Conservation (phyloP, 1,140 invertebrate genomes). For the Pseudoatta argentina region DNA sequence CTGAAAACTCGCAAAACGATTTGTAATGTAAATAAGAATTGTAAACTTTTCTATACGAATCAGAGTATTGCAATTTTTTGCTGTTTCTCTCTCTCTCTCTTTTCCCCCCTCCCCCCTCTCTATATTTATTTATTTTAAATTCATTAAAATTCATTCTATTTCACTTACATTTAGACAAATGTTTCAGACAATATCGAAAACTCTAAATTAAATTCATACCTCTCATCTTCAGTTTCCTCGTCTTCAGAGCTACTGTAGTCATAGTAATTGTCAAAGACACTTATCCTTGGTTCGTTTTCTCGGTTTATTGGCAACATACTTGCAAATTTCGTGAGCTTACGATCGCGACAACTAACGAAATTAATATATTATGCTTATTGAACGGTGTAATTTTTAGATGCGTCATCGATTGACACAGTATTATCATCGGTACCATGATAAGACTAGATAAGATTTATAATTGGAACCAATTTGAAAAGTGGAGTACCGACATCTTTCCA, state of each 20-base stretch:
- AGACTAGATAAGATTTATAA: slow-evolving; percentile 44
- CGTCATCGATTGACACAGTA: neutral
- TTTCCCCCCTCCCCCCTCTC: no score
- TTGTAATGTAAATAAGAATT: neutral
- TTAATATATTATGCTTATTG: neutral
- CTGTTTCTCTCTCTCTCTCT: neutral
- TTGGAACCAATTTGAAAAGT: neutral
- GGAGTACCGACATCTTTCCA: neutral
- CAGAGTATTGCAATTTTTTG: neutral
- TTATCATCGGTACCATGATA: slow-evolving; percentile 43
- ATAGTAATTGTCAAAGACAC: slow-evolving; percentile 24
- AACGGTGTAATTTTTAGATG: neutral
- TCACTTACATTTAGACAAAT: neutral
- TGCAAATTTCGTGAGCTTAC: neutral
- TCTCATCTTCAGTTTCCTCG: slow-evolving; percentile 51
- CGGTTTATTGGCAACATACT: neutral
- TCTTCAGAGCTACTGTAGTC: slow-evolving; percentile 56
- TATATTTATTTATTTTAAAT: neutral
- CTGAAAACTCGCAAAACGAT: neutral
- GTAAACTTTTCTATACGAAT: neutral
- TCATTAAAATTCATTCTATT: neutral
- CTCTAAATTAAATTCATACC: slow-evolving; percentile 53
- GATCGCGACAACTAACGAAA: neutral
- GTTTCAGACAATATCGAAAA: neutral
- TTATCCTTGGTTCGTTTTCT: slow-evolving; percentile 37